phyloP scores from a whole-genome alignment of 2,888 invertebrate species.

The Platycheirus albimanus region DNA sequence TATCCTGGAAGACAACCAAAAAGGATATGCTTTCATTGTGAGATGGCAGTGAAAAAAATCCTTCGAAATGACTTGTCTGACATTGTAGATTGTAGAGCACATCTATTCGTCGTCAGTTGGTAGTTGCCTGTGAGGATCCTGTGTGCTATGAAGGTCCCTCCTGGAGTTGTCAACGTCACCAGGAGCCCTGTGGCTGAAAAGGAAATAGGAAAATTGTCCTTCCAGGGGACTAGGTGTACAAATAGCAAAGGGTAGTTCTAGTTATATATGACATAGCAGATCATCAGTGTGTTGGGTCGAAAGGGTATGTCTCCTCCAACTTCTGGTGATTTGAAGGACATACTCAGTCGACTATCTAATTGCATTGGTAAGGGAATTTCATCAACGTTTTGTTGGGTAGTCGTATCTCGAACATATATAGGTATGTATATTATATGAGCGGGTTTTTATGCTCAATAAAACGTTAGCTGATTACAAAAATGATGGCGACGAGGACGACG shows the following conservation, averaged over 20 bases:
- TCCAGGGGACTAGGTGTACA: not conserved
- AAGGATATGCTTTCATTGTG: not conserved
- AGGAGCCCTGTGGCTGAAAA: not conserved
- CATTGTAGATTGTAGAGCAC: not conserved
- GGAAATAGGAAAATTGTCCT: not conserved
- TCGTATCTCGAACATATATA: not conserved
- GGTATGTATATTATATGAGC: constrained; percentile 7
- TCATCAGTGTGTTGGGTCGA: not conserved
- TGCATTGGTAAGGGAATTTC: constrained; percentile 22
- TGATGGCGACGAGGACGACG: constrained; percentile 23
- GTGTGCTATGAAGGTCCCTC: constrained; percentile 2
- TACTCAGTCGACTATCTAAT: not conserved
- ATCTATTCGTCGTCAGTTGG: not conserved
- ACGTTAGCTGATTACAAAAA: constrained; percentile 46
- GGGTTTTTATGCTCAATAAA: constrained; percentile 59
- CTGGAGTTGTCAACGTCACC: not conserved
- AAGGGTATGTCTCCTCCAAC: not conserved
- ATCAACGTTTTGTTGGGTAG: constrained; percentile 5
- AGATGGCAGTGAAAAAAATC: constrained; percentile 10
- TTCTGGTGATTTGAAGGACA: not conserved
- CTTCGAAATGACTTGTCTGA: not conserved
- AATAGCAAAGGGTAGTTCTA: not conserved
- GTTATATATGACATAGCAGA: not conserved
- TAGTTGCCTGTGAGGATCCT: not conserved
- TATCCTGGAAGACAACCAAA: not conserved